Evolutionary conservation across 2,888 invertebrate genomes (phyloP).

Genomic region (Tribolium freemani): DNA sequence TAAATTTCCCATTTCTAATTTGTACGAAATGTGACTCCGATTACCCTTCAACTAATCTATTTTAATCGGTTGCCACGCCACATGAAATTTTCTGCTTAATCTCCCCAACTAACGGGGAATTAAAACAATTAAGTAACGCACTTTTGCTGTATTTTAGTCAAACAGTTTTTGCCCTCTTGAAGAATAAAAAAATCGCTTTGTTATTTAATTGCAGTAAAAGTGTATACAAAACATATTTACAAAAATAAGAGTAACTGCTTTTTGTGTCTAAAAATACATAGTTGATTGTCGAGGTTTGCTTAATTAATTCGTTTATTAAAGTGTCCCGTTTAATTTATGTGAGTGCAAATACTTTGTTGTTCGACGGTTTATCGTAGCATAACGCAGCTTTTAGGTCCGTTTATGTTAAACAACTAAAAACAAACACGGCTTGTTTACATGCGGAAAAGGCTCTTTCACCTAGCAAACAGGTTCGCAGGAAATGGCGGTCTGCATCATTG

Average conservation of each 20-base stretch:
- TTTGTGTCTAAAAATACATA: no score
- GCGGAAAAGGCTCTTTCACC: conserved; percentile 37
- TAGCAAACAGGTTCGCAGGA: conserved; percentile 37
- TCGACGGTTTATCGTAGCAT: not conserved
- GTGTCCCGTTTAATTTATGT: conserved; percentile 20
- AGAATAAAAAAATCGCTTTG: no score
- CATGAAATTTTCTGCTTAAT: not conserved
- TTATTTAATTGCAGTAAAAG: no score
- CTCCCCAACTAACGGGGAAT: not conserved
- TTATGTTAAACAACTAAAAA: conserved; percentile 26
- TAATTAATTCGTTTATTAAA: conserved; percentile 13
- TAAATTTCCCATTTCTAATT: conserved; percentile 33
- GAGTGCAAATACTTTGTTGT: conserved; percentile 15
- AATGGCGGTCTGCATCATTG: conserved; percentile 37
- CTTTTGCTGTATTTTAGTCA: not conserved
- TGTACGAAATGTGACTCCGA: conserved; percentile 25
- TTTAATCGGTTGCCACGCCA: conserved; percentile 5
- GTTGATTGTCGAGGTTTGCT: not conserved
- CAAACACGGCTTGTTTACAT: conserved; percentile 40
- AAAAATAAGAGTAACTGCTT: no score
- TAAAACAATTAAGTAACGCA: not conserved
- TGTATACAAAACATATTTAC: no score
- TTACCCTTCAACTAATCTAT: conserved; percentile 20
- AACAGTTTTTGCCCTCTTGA: no score
- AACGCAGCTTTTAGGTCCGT: conserved; percentile 2